Evolutionary conservation across 37 sponge, comb jelly and placozoan species (phyloP).

Genomic region (Petrosia ficiformis): DNA sequence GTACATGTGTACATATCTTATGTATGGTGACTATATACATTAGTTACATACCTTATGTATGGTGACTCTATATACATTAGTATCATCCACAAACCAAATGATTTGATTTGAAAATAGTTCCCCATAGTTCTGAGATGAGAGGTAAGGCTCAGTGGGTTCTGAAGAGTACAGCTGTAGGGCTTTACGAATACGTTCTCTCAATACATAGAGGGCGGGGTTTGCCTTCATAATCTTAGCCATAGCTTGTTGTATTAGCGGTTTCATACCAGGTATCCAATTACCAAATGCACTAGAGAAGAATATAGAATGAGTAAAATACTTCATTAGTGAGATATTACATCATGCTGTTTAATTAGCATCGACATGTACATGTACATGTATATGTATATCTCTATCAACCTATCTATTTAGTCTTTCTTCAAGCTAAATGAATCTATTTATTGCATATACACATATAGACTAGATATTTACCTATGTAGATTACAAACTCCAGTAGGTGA

Average conservation of each 20-base stretch:
- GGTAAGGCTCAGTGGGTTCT: constrained; percentile 99
- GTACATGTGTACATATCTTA: not conserved
- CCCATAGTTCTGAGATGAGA: constrained; percentile 99
- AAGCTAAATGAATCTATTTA: too few relatives aligned
- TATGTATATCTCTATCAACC: not conserved
- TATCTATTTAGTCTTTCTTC: too few relatives aligned
- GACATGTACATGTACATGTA: too few relatives aligned
- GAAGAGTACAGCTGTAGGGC: constrained; percentile 97
- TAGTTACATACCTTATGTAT: constrained; percentile 86
- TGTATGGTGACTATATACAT: not conserved
- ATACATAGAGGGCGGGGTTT: constrained; percentile 97
- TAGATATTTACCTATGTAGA: too few relatives aligned
- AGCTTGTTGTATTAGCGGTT: constrained; percentile 96
- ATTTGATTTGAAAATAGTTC: constrained; percentile 99
- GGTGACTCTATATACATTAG: constrained; percentile 98
- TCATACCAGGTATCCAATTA: constrained; percentile 99
- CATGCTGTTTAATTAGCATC: not conserved
- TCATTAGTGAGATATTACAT: constrained; percentile 5
- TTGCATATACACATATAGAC: too few relatives aligned
- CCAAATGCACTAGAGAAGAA: constrained; percentile 83
- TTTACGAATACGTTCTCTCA: constrained; percentile 95
- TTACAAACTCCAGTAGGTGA: too few relatives aligned
- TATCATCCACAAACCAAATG: constrained; percentile 99
- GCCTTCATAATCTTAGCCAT: constrained; percentile 99
- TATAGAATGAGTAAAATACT: not conserved